Evolutionary conservation across 2,888 invertebrate genomes (phyloP).

Genomic region (Lypha dubia): DNA sequence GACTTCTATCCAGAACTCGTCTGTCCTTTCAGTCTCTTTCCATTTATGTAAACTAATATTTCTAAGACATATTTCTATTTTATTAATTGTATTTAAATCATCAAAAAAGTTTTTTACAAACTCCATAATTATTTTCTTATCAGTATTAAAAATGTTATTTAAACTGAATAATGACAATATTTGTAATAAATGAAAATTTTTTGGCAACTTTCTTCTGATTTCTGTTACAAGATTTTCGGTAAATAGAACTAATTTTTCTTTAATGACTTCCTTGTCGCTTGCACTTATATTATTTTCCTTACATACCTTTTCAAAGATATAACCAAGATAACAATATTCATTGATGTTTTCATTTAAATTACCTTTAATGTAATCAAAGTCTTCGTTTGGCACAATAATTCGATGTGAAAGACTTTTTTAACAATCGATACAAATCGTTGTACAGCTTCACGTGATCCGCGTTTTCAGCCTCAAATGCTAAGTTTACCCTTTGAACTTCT

Average conservation of each 20-base stretch:
- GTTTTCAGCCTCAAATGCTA: slow-evolving; percentile 5
- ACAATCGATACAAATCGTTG: background rate
- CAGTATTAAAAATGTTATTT: slow-evolving; percentile 19
- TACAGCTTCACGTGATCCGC: background rate
- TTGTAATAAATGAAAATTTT: slow-evolving; percentile 25
- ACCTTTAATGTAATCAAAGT: slow-evolving; percentile 45
- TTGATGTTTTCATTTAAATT: slow-evolving; percentile 21
- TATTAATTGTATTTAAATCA: background rate
- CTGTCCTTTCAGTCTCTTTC: background rate
- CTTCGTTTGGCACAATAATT: slow-evolving; percentile 9
- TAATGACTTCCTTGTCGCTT: slow-evolving; percentile 1
- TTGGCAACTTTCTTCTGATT: slow-evolving; percentile 15
- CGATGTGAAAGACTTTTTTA: background rate
- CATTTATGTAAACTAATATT: slow-evolving; percentile 6
- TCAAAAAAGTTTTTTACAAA: slow-evolving; percentile 4
- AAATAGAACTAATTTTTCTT: slow-evolving; percentile 3
- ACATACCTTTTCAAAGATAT: slow-evolving; percentile 42
- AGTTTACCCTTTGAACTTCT: slow-evolving; percentile 25
- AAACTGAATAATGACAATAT: slow-evolving; percentile 31
- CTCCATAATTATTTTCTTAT: background rate
- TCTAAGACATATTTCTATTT: slow-evolving; percentile 10
- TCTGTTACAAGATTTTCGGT: slow-evolving; percentile 17
- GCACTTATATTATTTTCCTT: slow-evolving; percentile 1
- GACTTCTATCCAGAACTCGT: slow-evolving; percentile 15
- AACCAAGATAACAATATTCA: slow-evolving; percentile 42